Percentiles rank a stretch among this genome's conserved stretches.
phyloP scores from a whole-genome alignment of 1,140 invertebrate genomes.

The Sinella curviseta region DNA sequence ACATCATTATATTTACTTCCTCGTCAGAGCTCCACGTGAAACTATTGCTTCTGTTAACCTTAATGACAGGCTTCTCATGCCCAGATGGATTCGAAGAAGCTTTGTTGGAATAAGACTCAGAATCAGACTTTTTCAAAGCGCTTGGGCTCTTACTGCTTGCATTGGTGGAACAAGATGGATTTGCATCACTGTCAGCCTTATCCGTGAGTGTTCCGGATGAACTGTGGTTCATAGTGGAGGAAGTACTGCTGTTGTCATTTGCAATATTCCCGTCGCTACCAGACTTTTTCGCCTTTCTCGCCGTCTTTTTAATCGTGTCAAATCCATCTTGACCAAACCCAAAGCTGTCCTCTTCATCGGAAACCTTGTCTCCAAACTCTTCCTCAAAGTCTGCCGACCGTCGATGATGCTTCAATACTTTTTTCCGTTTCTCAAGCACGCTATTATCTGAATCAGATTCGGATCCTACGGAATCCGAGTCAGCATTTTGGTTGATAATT shows the following conservation, averaged over 20 bases:
- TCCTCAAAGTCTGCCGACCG: slow-evolving; percentile 45
- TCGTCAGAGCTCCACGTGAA: slow-evolving; percentile 72
- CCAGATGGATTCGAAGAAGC: neutral
- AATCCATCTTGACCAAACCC: slow-evolving; percentile 47
- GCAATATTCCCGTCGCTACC: slow-evolving; percentile 19
- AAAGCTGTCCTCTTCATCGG: slow-evolving; percentile 43
- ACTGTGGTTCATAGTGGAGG: neutral
- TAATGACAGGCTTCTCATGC: slow-evolving; percentile 5
- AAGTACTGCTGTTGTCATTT: neutral
- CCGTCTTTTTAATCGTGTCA: slow-evolving; percentile 48
- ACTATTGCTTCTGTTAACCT: slow-evolving; percentile 21
- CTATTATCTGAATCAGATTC: slow-evolving; percentile 41
- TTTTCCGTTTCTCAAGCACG: slow-evolving; percentile 43
- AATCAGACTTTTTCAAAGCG: slow-evolving; percentile 4
- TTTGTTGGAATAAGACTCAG: slow-evolving; percentile 17
- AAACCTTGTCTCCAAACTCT: slow-evolving; percentile 39
- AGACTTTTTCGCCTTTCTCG: slow-evolving; percentile 35
- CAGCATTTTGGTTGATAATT: slow-evolving; percentile 29
- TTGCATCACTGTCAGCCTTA: neutral
- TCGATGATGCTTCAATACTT: slow-evolving; percentile 48
- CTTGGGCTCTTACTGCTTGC: neutral
- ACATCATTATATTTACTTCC: slow-evolving; percentile 92
- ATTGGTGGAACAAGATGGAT: too few species aligned
- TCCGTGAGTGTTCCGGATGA: neutral
- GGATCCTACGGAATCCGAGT: slow-evolving; percentile 14